A percentile compares a stretch with the other conserved stretches of the same genome.
phyloP scores from a whole-genome alignment of 2,888 invertebrate genomes.

The Masnerella sp. region DNA sequence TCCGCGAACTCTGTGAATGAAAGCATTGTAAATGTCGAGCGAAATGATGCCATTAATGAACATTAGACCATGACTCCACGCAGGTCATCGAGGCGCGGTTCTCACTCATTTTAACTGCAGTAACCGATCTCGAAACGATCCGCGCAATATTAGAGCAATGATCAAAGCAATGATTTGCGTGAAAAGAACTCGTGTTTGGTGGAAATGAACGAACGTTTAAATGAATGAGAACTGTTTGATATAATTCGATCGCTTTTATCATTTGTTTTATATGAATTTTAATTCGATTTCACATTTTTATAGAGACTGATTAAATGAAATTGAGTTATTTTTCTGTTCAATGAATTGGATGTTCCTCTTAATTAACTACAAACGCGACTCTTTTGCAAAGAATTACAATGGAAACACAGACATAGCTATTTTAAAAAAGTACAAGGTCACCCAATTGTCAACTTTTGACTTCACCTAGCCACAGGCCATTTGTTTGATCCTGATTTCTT shows the following conservation, averaged over 20 bases:
- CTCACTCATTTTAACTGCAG: slow-evolving; percentile 50
- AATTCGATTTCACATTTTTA: slow-evolving; percentile 2
- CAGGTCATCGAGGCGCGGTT: slow-evolving; percentile 17
- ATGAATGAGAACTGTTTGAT: slow-evolving; percentile 49
- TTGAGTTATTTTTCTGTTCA: neutral
- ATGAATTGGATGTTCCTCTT: slow-evolving; percentile 8
- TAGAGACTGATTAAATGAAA: neutral
- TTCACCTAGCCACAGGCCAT: slow-evolving; percentile 33
- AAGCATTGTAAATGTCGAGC: slow-evolving; percentile 55
- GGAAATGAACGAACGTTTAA: too few species aligned
- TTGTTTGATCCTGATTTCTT: slow-evolving; percentile 34
- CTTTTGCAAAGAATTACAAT: slow-evolving; percentile 18
- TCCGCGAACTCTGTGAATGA: slow-evolving; percentile 88
- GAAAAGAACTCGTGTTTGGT: too few species aligned
- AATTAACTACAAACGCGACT: slow-evolving; percentile 19
- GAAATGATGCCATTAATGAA: slow-evolving; percentile 45
- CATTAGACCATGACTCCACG: slow-evolving; percentile 18
- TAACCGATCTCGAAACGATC: slow-evolving; percentile 11
- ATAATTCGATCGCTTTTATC: slow-evolving; percentile 38
- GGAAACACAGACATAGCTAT: neutral
- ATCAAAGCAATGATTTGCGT: too few species aligned
- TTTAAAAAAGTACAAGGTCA: slow-evolving; percentile 35
- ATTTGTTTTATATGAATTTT: slow-evolving; percentile 5
- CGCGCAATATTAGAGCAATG: slow-evolving; percentile 9
- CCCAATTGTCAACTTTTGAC: slow-evolving; percentile 31